These are phyloP conservation scores for Poecilobothrus nobilitatus DNA, from an alignment of 2,888 invertebrate genomes.

Conservation along the genomic window DNA sequence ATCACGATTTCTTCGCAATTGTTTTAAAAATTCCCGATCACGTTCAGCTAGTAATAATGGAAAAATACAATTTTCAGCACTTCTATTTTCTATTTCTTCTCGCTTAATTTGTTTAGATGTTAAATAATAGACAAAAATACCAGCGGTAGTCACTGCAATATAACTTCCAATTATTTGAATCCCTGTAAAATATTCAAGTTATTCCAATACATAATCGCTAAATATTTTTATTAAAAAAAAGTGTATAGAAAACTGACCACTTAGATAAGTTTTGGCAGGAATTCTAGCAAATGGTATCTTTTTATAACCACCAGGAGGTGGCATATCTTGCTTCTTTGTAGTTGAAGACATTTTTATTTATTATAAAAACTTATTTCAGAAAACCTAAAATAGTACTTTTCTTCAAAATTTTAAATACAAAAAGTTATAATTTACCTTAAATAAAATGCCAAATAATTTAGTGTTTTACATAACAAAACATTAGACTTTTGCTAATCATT, in stretches of 20 bases:
- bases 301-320: conserved; percentile 84
- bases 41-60: conserved; percentile 76
- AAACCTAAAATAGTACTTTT: too few relatives aligned
- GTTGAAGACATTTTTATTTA: conserved; percentile 26
- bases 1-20: conserved; percentile 68
- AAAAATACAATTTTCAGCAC: conserved; percentile 64
- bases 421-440: too few relatives aligned
- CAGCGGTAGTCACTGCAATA: conserved; percentile 50
- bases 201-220: neutral
- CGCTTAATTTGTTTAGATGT: conserved; percentile 48
- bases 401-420: too few relatives aligned
- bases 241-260: conserved; percentile 47
- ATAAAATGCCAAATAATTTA: too few relatives aligned
- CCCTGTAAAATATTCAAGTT: conserved; percentile 43
- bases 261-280: conserved; percentile 62
- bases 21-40: conserved; percentile 75
- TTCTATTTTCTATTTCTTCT: conserved; percentile 64
- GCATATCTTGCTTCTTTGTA: conserved; percentile 72
- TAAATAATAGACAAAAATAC: conserved; percentile 51
- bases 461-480: too few relatives aligned
- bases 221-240: neutral
- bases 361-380: too few relatives aligned
- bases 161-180: conserved; percentile 55
- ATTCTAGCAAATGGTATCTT: conserved; percentile 63
- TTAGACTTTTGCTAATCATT: too few relatives aligned